Base-by-base conservation (phyloP, 2,797 vertebrate genomes). In the Gymnothorax javanicus region DNA sequence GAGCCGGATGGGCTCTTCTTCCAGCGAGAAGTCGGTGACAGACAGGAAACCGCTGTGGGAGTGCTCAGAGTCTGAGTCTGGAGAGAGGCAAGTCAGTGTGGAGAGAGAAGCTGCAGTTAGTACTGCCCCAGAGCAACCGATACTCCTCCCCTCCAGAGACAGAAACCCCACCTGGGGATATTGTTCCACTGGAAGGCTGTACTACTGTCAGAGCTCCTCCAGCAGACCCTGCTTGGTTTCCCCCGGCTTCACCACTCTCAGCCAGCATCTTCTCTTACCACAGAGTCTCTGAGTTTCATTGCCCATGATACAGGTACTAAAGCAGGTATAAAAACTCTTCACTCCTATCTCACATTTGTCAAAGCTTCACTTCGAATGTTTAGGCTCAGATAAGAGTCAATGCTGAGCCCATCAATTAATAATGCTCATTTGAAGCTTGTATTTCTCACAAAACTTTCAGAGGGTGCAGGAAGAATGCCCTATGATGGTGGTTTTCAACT, bases 81-180 rank as follows among this genome's bases (percentile, higher is more conserved):
- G 77, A 54, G 33, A 7, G 33, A 9, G 52, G 69, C 13, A 17
- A 7, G 33, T 23, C 73, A 77, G 73, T 23, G 11, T 7, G 27
- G 71, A 43, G n/a, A 69, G 69, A 52, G 77, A 81, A 20, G 7
- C 7, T 54, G 77, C 77, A 15, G 17, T 52, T 9, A 81, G 52
- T 52, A 7, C 25, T 20, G 9, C 7, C 43, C 15, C 1, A 12
- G 50, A 2, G 52, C 77, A 81, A 81, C 77, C 52, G 77, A 56
- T 23, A 56, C 77, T 20, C 43, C 75, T 7, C 43, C 43, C 75
- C 43, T 7, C 13, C 75, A 1, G 17, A 77, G 43, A 56, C 50
- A 81, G 77, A 81, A 81, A 81, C 77, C 77, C 77, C 77, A 81
- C 54, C 77, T 81, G 77, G 77, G 77, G 77, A 81, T 81, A 81